Conservation (phyloP, 2,797 vertebrate species). For the Chelmon rostratus region DNA sequence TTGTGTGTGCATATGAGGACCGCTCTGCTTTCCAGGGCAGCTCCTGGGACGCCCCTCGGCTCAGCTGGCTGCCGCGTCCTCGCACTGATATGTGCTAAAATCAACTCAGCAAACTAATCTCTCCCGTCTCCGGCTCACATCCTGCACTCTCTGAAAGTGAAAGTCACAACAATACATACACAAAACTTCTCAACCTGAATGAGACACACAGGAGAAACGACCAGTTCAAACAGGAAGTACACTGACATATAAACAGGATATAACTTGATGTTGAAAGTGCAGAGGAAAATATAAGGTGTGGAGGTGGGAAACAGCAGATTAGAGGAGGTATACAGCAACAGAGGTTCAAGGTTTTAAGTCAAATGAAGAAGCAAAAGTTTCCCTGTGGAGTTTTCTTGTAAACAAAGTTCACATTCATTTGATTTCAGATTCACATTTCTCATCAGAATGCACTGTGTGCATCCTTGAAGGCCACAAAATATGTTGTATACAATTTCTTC, state of each 20-base stretch:
- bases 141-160: slow-evolving; percentile 3
- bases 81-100: slow-evolving; percentile 31
- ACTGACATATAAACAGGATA: too few species aligned
- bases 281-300: not conserved
- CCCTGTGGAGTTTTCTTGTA: not conserved
- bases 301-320: not conserved
- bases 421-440: not conserved
- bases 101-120: slow-evolving; percentile 36
- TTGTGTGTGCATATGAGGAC: slow-evolving; percentile 37
- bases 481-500: not conserved
- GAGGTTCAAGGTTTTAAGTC: not conserved
- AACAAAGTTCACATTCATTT: slow-evolving; percentile 3
- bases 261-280: not conserved
- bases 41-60: slow-evolving; percentile 33
- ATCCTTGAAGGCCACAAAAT: not conserved
- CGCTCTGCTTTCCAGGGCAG: slow-evolving; percentile 13
- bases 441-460: not conserved
- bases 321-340: not conserved
- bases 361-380: not conserved
- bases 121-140: slow-evolving; percentile 8
- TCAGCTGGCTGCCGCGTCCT: slow-evolving; percentile 40
- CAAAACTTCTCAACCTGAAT: not conserved
- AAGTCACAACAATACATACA: not conserved
- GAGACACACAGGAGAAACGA: not conserved
- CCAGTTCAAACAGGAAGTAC: not conserved